Conservation (phyloP, 2,113 vertebrate genomes). For the Mormoops blainvillei region DNA sequence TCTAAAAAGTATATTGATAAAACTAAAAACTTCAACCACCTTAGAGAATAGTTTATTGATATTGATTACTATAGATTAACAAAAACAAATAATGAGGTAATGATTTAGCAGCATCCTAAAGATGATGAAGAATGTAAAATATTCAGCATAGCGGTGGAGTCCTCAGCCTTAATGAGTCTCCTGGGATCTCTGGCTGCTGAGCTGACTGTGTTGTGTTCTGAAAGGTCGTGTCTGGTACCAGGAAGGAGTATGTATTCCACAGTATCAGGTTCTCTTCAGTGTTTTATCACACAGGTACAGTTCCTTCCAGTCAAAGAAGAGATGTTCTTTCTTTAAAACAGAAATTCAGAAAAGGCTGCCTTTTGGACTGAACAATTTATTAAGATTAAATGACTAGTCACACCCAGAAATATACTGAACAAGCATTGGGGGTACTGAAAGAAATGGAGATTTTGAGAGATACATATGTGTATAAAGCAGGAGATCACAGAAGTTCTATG, state of each 20-base stretch:
- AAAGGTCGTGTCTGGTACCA: not conserved
- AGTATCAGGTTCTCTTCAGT: not conserved
- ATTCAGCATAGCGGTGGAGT: not conserved
- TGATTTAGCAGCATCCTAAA: not conserved
- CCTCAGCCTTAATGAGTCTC: not conserved
- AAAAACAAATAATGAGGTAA: not conserved
- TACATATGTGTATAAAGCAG: not conserved
- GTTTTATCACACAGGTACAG: not conserved
- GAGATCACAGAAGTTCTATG: not conserved
- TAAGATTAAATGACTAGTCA: not conserved
- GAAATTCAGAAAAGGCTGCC: not conserved
- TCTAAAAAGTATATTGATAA: not conserved
- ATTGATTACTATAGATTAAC: not conserved
- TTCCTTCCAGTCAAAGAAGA: not conserved
- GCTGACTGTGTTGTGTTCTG: not conserved
- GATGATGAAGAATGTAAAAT: not conserved
- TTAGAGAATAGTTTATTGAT: not conserved
- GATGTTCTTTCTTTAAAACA: not conserved
- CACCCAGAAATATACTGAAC: not conserved
- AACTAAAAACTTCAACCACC: not conserved
- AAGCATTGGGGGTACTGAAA: not conserved
- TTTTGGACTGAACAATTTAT: not conserved
- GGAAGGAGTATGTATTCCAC: not conserved
- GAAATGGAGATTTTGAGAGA: not conserved
- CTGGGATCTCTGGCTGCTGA: not conserved